A percentile compares a stretch with the other conserved stretches of the same genome.
These are phyloP conservation scores for Lepilemur ruficaudatus DNA, from an alignment of 2,797 vertebrate genomes.

Conservation along the genomic window DNA sequence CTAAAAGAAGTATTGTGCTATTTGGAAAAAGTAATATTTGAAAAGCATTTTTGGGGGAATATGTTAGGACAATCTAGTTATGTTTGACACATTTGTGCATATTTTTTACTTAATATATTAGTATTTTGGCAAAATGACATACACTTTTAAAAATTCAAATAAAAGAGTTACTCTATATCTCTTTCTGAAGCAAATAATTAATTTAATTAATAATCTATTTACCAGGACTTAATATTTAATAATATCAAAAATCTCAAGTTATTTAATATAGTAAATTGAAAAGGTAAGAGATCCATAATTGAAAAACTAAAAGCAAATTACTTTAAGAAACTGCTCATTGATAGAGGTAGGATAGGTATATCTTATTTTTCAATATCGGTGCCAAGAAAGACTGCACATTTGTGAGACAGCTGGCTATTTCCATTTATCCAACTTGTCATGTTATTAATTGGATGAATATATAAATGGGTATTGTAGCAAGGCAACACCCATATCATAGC, in stretches of 20 bases:
- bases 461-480: constrained; percentile 29
- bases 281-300: not conserved
- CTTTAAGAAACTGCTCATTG: not conserved
- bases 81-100: not conserved
- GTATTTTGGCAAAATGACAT: not conserved
- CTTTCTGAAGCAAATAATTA: not conserved
- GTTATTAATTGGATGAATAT: constrained; percentile 35
- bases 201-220: not conserved
- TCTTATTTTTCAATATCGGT: not conserved
- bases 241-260: not conserved
- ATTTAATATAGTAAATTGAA: not conserved
- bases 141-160: constrained; percentile 22
- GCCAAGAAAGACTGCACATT: constrained; percentile 25
- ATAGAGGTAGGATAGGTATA: not conserved
- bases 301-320: not conserved
- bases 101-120: not conserved
- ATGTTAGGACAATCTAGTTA: not conserved
- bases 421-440: constrained; percentile 2
- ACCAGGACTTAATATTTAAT: not conserved
- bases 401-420: constrained; percentile 39
- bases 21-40: not conserved
- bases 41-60: not conserved
- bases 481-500: not conserved
- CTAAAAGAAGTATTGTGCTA: not conserved
- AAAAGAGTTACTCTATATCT: not conserved